Base-by-base conservation (phyloP, 2,888 invertebrate genomes). In the Leptinotarsa rubiginosa region DNA sequence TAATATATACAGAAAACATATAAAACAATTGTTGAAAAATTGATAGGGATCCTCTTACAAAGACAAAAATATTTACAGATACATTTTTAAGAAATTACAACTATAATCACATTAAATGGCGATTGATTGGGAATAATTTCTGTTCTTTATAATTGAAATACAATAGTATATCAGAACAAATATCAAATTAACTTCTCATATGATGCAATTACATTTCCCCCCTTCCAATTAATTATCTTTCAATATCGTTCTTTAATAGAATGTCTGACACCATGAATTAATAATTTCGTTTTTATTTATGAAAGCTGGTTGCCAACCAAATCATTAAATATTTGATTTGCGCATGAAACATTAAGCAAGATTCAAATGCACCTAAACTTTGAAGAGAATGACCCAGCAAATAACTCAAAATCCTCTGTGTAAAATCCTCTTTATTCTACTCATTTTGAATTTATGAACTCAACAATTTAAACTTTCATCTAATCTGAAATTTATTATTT, bases 101-200 rank as follows among this genome's bases (percentile, higher is more conserved):
- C 76, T 76, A 76, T 69, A 74, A 76, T 76, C 76, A 76, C 74
- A 76, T 72, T 72, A 62, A 76, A 69, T 76, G 76, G 76, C 76
- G 72, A 72, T 70, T 70, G 31, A 67, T 67, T 54, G n/a, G 52
- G 67, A 31, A 67, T 67, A 67, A 62, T 62, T 62, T 62, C 31
- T 62, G 41, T 62, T 62, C 62, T 41, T n/a, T 31, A 62, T 31
- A 56, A 56, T 56, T 56, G 41, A 62, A 62, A n/a, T 41, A 62
- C 31, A 31, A 62, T 31, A 25, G 62, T n/a, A 62, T 41, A 31
- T 62, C 62, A 31, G 62, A 41, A 62, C n/a, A 25, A 62, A 62
- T 62, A 62, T 31, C 16, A 25, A 62, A 31, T 59, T 15, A 59
- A n/a, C 7, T 54, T 18, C 54, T 54, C 18, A 41, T 41, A 41